phyloP scores from a whole-genome alignment of 2,888 invertebrate species.

The Pammene aurita region DNA sequence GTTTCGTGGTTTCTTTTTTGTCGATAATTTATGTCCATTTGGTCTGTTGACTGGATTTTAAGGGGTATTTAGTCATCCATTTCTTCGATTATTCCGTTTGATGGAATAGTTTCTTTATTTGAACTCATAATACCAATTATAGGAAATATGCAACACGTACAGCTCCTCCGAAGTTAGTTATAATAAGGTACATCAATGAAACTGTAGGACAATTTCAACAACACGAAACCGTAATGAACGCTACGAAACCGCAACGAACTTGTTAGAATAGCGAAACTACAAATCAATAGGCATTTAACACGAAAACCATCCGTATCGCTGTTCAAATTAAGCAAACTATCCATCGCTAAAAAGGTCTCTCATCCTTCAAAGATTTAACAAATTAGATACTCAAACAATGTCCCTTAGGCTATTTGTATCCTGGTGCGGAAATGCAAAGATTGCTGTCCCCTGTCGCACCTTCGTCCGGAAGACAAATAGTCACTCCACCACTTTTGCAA shows the following conservation, averaged over 20 bases:
- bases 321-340: slow-evolving; percentile 16
- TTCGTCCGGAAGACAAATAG: slow-evolving; percentile 34
- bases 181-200: too few species aligned
- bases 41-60: too few species aligned
- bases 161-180: too few species aligned
- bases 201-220: too few species aligned
- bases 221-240: neutral
- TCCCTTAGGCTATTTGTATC: slow-evolving; percentile 27
- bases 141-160: too few species aligned
- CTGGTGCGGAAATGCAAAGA: slow-evolving; percentile 26
- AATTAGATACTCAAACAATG: slow-evolving; percentile 26
- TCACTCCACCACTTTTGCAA: slow-evolving; percentile 22
- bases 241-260: neutral
- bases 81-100: too few species aligned
- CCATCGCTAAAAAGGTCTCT: slow-evolving; percentile 6
- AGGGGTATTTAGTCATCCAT: too few species aligned
- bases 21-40: neutral
- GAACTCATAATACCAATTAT: too few species aligned
- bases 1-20: neutral
- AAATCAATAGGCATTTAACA: slow-evolving; percentile 12
- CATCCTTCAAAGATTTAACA: slow-evolving; percentile 9
- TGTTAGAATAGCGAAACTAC: neutral
- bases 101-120: too few species aligned
- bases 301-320: neutral
- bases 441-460: slow-evolving; percentile 34